A percentile compares a stretch with the other conserved stretches of the same genome.
These are phyloP conservation scores for Ateles fusciceps DNA, from an alignment of 2,797 vertebrate genomes.

Conservation along the genomic window DNA sequence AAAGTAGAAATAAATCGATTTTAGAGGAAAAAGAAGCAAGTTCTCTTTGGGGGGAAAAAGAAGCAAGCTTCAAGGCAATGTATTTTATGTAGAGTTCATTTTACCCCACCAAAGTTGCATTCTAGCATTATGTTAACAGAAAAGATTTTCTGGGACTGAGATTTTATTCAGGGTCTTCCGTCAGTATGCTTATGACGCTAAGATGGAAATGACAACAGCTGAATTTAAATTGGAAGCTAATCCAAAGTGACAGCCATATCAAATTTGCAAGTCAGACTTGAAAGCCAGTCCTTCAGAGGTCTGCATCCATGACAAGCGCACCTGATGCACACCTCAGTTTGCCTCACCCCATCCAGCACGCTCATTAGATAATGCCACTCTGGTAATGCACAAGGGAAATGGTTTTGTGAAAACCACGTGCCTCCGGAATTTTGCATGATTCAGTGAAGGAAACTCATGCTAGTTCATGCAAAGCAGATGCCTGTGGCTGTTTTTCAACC, in stretches of 20 bases:
- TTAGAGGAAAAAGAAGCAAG: neutral
- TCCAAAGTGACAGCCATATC: slow-evolving; percentile 30
- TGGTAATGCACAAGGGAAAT: neutral
- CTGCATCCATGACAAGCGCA: neutral
- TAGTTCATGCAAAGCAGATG: neutral
- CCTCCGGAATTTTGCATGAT: neutral
- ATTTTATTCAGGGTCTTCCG: neutral
- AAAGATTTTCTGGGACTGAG: neutral
- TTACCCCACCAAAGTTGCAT: neutral
- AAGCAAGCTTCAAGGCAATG: neutral
- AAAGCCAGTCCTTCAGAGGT: slow-evolving; percentile 14
- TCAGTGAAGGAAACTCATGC: neutral
- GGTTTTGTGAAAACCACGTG: neutral
- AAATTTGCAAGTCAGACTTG: slow-evolving; percentile 33
- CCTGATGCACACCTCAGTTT: neutral
- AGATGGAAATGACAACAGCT: neutral
- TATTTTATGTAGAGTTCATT: neutral
- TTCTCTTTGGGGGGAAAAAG: neutral
- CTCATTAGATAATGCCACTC: neutral
- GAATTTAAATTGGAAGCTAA: slow-evolving; percentile 49
- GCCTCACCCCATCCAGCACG: fast-evolving
- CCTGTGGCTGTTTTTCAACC: neutral
- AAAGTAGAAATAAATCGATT: neutral
- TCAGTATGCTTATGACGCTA: neutral
- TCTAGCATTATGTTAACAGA: neutral